Base-by-base conservation (phyloP, 2,888 invertebrate species). In the Caenorhabditis zanzibari region DNA sequence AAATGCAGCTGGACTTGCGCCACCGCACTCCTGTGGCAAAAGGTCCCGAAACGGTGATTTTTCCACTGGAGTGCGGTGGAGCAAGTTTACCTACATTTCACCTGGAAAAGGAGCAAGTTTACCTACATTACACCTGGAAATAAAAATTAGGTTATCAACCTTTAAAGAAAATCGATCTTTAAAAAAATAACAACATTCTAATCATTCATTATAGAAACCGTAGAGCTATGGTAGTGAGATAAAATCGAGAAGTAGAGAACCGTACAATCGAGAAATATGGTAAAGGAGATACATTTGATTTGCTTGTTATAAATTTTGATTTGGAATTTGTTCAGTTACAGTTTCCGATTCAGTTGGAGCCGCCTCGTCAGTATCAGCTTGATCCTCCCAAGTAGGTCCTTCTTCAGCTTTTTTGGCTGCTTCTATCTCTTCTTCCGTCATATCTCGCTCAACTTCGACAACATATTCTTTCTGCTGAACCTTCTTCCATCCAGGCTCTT, bases 391-490 rank as follows among this genome's bases (percentile, higher is more conserved):
- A 14, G 73, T 81, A 0, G 52, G 68, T 0, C 73, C 80, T 32
- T 73, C 72, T 24, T 81, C 47, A 7, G 49, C 35, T 19, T 47
- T 58, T 22, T 59, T 58, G 12, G 66, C 59, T 5, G 35, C 80
- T 10, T 35, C 73, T 0, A 80, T 59, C 24, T 71, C 81, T 16
- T 69, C 81, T 24, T 74, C 81, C 2, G 69, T 64, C 69, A 72
- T 52, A 7, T 76, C 80, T 28, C 66, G 32, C 32, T 81, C 84
- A 0, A 75, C 47, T 71, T 81, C 80, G 0, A 80, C 84, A 7
- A 68, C 68, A 24, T 35, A 75, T 38, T 74, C 74, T 14, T 83
- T 83, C 28, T 61, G 74, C 28, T 83, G 64, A 7, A 84, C 72
- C 44, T 68, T 76, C 58, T 73, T 44, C 76, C 82, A 72, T 59